Base-by-base conservation (phyloP, 2,113 vertebrate species). In the Spea multiplicata region DNA sequence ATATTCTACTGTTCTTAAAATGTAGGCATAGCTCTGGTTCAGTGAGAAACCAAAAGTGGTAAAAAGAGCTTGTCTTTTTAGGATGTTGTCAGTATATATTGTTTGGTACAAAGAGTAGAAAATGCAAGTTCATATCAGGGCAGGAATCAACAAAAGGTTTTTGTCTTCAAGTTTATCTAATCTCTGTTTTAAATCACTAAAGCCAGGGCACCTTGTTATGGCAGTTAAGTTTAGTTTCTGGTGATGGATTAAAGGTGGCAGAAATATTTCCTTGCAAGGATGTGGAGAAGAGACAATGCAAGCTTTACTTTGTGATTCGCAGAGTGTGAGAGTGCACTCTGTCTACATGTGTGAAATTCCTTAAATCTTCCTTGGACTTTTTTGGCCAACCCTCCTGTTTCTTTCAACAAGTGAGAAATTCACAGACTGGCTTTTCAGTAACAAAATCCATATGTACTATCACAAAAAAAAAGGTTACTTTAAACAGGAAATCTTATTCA, bases 121-220 rank as follows among this genome's bases (percentile, higher is more conserved):
- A 79, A 47, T 68, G 52, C 13, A 74, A 68, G 71, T 80, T 80
- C 78, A 80, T 57, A 80, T 80, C 53, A 80, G 78, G 77, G 62
- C 70, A 80, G 59, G 70, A 73, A 55, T 66, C 62, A 73, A 52
- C 77, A 67, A 73, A 57, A 80, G 52, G 50, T 14, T 73, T 68
- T 52, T 61, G 52, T 67, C 16, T 52, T 80, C 45, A 61, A 62
- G 66, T 74, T 80, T 80, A 80, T 80, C 78, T 80, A 74, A 73
- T 68, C 71, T 80, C 71, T 80, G 48, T 73, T 73, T 80, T 44
- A 80, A 73, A 74, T 80, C 71, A 49, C 45, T 80, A 80, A 74
- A 74, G 50, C 78, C 78, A 80, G 71, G 73, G 45, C 65, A 68
- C 78, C 71, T 80, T 80, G 65, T 74, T 72, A 79, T 74, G 64